A percentile compares a stretch with the other conserved stretches of the same genome.
These are phyloP conservation scores for Sturmia bella DNA, from an alignment of 2,888 invertebrate genomes.

Conservation along the genomic window DNA sequence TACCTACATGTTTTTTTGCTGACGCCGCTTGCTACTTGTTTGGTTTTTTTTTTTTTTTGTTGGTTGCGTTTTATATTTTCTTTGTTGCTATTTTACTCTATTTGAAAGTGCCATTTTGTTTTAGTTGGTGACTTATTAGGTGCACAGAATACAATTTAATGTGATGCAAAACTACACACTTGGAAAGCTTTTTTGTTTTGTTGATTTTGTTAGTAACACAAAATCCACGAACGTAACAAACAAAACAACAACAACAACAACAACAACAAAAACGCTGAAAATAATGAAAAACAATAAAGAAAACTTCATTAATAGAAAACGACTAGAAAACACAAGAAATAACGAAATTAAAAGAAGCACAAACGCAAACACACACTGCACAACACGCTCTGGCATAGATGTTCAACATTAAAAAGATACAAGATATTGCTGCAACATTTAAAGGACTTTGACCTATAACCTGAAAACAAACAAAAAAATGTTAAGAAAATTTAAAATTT, in stretches of 20 bases:
- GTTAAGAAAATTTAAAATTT: neutral
- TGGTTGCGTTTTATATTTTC: slow-evolving; percentile 7
- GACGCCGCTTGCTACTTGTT: neutral
- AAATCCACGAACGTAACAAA: slow-evolving; percentile 23
- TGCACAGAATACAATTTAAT: slow-evolving; percentile 66
- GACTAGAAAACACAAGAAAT: neutral
- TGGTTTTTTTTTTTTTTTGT: neutral
- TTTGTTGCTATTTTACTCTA: slow-evolving; percentile 11
- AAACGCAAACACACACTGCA: neutral
- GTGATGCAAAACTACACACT: slow-evolving; percentile 57
- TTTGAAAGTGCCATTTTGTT: slow-evolving; percentile 70
- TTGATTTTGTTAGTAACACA: slow-evolving; percentile 23
- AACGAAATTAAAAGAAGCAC: neutral
- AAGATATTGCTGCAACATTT: slow-evolving; percentile 41
- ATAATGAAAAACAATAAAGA: slow-evolving; percentile 28
- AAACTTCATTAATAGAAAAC: slow-evolving; percentile 49
- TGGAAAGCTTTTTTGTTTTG: slow-evolving; percentile 39
- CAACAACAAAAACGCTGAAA: slow-evolving; percentile 13
- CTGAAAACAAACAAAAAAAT: slow-evolving; percentile 7
- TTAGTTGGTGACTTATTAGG: slow-evolving; percentile 67
- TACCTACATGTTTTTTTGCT: neutral
- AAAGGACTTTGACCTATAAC: slow-evolving; percentile 53
- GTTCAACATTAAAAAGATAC: slow-evolving; percentile 28
- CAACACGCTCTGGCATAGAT: slow-evolving; percentile 6
- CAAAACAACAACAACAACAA: slow-evolving; percentile 23